phyloP scores from a whole-genome alignment of 2,888 invertebrate species.

The Drosophila melanocephala region DNA sequence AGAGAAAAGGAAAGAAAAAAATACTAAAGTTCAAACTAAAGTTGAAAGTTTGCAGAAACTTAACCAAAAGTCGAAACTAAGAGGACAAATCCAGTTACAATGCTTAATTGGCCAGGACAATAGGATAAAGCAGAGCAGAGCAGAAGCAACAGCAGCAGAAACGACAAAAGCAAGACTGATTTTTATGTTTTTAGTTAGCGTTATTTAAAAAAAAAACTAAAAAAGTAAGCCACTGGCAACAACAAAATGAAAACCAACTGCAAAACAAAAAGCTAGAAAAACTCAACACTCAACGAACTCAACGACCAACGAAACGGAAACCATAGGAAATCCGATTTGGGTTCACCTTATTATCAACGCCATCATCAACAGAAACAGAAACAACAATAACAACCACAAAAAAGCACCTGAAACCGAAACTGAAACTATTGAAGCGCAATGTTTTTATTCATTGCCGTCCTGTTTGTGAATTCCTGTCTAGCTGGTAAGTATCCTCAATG shows the following conservation, averaged over 20 bases:
- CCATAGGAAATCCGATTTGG: slow-evolving; percentile 60
- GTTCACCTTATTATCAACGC: slow-evolving; percentile 35
- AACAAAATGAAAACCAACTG: slow-evolving; percentile 14
- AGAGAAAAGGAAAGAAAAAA: slow-evolving; percentile 8
- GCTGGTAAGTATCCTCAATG: slow-evolving; percentile 83
- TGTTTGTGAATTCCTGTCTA: slow-evolving; percentile 85
- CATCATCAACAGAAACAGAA: slow-evolving; percentile 33
- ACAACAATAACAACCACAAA: background rate
- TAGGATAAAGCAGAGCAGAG: slow-evolving; percentile 14
- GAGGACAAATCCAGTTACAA: slow-evolving; percentile 23
- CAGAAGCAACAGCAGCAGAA: slow-evolving; percentile 24
- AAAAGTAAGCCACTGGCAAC: slow-evolving; percentile 19
- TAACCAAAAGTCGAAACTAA: background rate
- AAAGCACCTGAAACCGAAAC: slow-evolving; percentile 32
- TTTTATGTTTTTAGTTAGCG: slow-evolving; percentile 81
- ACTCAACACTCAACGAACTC: slow-evolving; percentile 13
- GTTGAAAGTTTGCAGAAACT: slow-evolving; percentile 20
- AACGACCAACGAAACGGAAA: slow-evolving; percentile 48
- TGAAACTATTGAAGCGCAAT: slow-evolving; percentile 74
- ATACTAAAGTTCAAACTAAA: slow-evolving; percentile 32
- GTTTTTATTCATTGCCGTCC: slow-evolving; percentile 84
- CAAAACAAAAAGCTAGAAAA: slow-evolving; percentile 4
- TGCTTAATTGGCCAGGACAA: slow-evolving; percentile 48
- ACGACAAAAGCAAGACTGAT: slow-evolving; percentile 80
- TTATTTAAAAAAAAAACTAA: slow-evolving; percentile 38